Base-by-base conservation (phyloP, 92 coral and sea anemone genomes). In the Umimayanthus kanabou region DNA sequence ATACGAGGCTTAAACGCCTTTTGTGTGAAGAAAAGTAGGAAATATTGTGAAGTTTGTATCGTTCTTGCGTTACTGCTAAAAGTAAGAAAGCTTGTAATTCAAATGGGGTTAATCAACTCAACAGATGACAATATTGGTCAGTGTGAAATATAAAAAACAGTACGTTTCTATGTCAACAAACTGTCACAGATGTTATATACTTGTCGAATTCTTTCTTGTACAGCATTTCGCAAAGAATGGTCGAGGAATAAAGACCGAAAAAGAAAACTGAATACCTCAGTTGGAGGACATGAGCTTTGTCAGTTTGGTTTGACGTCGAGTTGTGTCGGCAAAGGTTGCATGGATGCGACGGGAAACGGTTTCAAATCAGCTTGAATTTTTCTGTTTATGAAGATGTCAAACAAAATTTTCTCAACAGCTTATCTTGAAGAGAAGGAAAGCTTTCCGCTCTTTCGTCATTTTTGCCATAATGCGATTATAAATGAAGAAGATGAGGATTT, bases 401-500 rank as follows among this genome's bases (percentile, higher is more conserved):
- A 83, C 28, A 49, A 83, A 16, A 40, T 16, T 76, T 39, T 23
- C 23, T 50, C 77, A 43, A 26, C 45, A 16, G 77, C 45, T 45
- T 1, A 69, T 6, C 23, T 70, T 16, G 26, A 70, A 20, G 77
- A 83, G 18, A 55, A 83, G 29, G 78, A 70, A 33, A 20, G 23
- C 1, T 83, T 83, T 71, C n/a, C 87, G 57, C 87, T 83, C 7
- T 83, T 83, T 67, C 87, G 58, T 71, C 87, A 70, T 83, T 83
- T 83, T 83, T 42, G 87, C 6, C 78, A 83, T 70, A 83, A 83
- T 50, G 87, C 87, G 39, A 83, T 83, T 53, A 83, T 83, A n/a
- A 83, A 83, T 9, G 87, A 83, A 45, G 87, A 83, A 1, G 87
- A 83, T 18, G 87, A 83, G 74, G 87, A 66, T 26, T 16, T 66